Conservation (phyloP, 2,888 invertebrate genomes). For the Leptodirus hochenwartii region DNA sequence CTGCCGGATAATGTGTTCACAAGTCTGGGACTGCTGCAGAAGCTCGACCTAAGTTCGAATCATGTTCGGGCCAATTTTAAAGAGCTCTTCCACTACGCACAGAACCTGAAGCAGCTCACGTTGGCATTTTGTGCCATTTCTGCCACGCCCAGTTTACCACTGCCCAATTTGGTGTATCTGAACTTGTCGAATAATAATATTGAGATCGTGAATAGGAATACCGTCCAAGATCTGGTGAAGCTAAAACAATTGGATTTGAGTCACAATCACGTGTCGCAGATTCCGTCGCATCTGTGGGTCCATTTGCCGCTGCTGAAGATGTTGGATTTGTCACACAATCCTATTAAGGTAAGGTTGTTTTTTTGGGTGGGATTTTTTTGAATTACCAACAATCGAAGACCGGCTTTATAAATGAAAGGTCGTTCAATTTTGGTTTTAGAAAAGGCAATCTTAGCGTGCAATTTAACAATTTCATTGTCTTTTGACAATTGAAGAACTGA, state of each 20-base stretch:
- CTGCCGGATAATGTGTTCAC: slow-evolving; percentile 79
- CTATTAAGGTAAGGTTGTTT: slow-evolving; percentile 42
- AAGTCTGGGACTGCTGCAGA: slow-evolving; percentile 57
- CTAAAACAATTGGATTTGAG: slow-evolving; percentile 59
- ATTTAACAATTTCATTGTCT: too few relatives aligned
- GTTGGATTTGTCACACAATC: slow-evolving; percentile 68
- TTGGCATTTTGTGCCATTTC: slow-evolving; percentile 61
- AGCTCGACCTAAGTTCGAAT: slow-evolving; percentile 65
- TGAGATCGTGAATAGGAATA: slow-evolving; percentile 45
- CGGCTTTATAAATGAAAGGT: too few relatives aligned
- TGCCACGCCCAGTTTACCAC: slow-evolving; percentile 55
- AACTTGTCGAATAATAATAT: slow-evolving; percentile 67
- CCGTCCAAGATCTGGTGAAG: slow-evolving; percentile 49
- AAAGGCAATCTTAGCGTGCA: too few relatives aligned
- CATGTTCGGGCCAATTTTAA: slow-evolving; percentile 69
- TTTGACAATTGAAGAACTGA: too few relatives aligned
- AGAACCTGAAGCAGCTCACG: slow-evolving; percentile 58
- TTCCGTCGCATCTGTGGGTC: slow-evolving; percentile 59
- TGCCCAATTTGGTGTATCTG: slow-evolving; percentile 59
- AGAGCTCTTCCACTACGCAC: slow-evolving; percentile 73
- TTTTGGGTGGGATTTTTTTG: slow-evolving; percentile 1
- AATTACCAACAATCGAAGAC: too few relatives aligned
- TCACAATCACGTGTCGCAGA: slow-evolving; percentile 54
- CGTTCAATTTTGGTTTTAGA: too few relatives aligned
- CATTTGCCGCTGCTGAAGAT: slow-evolving; percentile 52